These are phyloP conservation scores for Anodontia alba DNA, from an alignment of 2,888 invertebrate genomes.

Conservation along the genomic window DNA sequence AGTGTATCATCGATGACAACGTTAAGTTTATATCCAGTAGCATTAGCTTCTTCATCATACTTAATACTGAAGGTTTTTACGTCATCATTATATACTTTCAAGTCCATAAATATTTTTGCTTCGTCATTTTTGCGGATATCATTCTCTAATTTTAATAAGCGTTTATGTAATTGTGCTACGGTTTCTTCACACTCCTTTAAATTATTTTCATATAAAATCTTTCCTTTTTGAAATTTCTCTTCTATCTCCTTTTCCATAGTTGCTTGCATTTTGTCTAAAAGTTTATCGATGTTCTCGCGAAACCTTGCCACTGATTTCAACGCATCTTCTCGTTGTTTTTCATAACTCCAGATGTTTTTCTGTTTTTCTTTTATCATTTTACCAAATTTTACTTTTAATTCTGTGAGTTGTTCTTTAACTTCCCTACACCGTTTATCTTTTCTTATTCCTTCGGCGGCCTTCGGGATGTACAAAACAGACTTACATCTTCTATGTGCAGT, in stretches of 20 bases:
- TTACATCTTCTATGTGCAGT: slow-evolving; percentile 3
- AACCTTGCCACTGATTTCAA: neutral
- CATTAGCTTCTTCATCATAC: neutral
- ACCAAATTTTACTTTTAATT: neutral
- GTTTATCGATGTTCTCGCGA: neutral
- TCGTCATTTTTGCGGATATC: slow-evolving; percentile 8
- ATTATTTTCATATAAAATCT: neutral
- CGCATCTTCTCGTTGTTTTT: slow-evolving; percentile 5
- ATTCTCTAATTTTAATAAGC: neutral
- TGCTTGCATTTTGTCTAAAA: neutral
- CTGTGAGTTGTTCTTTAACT: neutral
- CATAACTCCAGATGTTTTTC: slow-evolving; percentile 6
- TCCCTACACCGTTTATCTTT: slow-evolving; percentile 3
- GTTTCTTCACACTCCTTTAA: slow-evolving; percentile 3
- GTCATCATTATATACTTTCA: slow-evolving; percentile 10
- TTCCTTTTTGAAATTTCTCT: slow-evolving; percentile 1
- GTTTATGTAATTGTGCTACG: neutral
- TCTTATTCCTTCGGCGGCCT: neutral
- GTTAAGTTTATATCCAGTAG: neutral
- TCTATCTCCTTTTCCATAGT: slow-evolving; percentile 4
- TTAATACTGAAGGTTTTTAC: neutral
- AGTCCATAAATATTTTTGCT: slow-evolving; percentile 10
- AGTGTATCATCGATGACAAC: slow-evolving; percentile 2
- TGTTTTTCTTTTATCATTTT: slow-evolving; percentile 9
- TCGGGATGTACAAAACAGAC: neutral